Conservation (phyloP, 2,888 invertebrate genomes). For the Xestia sexstrigata region DNA sequence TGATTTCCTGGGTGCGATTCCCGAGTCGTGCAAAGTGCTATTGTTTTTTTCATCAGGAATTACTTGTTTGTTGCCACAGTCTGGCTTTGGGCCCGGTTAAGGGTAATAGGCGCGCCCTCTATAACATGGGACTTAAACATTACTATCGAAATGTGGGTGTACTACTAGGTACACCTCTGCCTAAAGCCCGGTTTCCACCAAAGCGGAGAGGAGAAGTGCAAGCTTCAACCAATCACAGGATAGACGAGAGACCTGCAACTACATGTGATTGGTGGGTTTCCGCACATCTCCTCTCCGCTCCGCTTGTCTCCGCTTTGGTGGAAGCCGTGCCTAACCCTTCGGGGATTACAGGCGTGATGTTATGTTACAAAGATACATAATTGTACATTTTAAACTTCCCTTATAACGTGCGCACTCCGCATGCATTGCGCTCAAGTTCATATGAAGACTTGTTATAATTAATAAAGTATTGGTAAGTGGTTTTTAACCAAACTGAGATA, state of each 20-base stretch:
- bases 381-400: constrained; percentile 5
- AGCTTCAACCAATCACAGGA: too few species aligned
- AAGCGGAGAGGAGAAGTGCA: too few species aligned
- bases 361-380: not conserved
- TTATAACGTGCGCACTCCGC: not conserved
- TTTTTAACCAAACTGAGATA: constrained; percentile 52
- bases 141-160: not conserved
- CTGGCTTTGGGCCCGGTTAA: not conserved
- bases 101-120: not conserved
- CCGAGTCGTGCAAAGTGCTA: not conserved
- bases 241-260: too few species aligned
- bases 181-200: too few species aligned
- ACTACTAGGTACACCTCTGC: not conserved
- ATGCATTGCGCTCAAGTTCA: constrained; percentile 26
- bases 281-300: too few species aligned
- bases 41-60: not conserved
- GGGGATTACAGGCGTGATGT: not conserved
- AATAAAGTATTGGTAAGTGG: constrained; percentile 1
- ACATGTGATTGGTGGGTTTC: too few species aligned
- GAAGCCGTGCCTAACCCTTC: too few species aligned
- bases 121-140: not conserved
- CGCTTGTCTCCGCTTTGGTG: too few species aligned
- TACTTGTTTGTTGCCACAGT: too few species aligned
- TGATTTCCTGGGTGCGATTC: not conserved
- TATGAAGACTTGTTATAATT: constrained; percentile 4